Percentiles rank a stretch among this genome's conserved stretches.
Evolutionary conservation across 1,140 invertebrate species (phyloP).

Genomic region (Limonius californicus): DNA sequence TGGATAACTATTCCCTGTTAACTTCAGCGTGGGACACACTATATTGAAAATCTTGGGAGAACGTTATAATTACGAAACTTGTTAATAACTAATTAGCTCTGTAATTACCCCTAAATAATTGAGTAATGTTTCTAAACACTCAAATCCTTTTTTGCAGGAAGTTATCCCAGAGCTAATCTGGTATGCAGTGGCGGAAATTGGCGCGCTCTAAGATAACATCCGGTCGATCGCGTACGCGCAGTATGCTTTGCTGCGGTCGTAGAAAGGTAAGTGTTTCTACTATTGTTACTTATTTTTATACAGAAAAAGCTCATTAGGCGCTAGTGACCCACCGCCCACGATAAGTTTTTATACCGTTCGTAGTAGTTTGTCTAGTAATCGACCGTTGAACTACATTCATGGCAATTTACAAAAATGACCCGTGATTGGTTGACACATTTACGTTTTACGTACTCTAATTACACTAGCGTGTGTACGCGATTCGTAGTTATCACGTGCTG

Average conservation of each 20-base stretch:
- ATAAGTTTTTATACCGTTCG: too few species aligned
- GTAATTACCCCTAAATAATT: too few species aligned
- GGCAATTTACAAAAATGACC: not conserved
- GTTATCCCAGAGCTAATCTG: conserved; percentile 45
- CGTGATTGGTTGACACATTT: not conserved
- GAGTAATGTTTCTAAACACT: not conserved
- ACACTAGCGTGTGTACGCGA: conserved; percentile 12
- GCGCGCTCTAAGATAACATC: conserved; percentile 67
- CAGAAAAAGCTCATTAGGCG: too few species aligned
- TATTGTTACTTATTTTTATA: too few species aligned
- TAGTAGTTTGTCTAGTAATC: not conserved
- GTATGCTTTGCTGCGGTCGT: conserved; percentile 83
- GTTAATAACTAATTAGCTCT: too few species aligned
- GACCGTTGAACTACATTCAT: not conserved
- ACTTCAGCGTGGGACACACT: too few species aligned
- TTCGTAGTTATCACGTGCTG: not conserved
- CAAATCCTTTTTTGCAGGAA: conserved; percentile 31
- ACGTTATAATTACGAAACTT: too few species aligned
- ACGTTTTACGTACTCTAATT: conserved; percentile 14
- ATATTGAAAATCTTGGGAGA: too few species aligned
- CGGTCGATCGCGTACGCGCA: conserved; percentile 70
- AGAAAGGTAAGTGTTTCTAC: conserved; percentile 69
- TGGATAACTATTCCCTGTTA: too few species aligned
- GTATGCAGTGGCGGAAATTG: conserved; percentile 71
- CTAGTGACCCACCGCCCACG: too few species aligned